These are phyloP conservation scores for Chunga burmeisteri DNA, from an alignment of 2,113 vertebrate genomes.

Conservation along the genomic window DNA sequence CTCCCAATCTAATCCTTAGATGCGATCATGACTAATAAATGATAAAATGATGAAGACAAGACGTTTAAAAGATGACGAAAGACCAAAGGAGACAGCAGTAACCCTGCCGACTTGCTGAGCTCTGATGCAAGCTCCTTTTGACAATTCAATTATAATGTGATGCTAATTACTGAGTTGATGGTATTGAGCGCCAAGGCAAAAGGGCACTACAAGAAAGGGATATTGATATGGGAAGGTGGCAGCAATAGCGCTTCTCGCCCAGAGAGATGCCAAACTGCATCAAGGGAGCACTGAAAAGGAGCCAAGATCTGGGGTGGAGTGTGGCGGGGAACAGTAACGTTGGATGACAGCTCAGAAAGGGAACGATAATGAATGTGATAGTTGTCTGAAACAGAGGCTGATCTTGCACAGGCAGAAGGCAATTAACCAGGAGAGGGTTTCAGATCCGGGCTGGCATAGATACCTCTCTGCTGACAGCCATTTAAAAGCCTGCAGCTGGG, in stretches of 20 bases:
- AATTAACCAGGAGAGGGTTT: neutral
- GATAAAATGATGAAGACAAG: neutral
- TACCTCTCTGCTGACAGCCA: neutral
- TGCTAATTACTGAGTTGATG: neutral
- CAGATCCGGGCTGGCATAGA: neutral
- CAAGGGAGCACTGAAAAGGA: neutral
- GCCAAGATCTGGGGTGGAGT: neutral
- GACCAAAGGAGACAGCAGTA: neutral
- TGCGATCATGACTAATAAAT: neutral
- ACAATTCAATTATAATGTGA: neutral
- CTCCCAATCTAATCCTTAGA: neutral
- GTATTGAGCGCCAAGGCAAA: neutral
- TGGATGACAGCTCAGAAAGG: neutral
- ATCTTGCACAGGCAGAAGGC: neutral
- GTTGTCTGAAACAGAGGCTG: neutral
- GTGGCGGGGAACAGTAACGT: neutral
- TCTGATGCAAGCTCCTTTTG: neutral
- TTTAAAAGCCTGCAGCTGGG: neutral
- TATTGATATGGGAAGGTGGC: neutral
- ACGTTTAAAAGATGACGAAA: neutral
- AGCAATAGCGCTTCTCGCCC: neutral
- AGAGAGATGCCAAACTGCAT: slow-evolving; percentile 1
- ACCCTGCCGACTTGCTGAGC: neutral
- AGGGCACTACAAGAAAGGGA: neutral
- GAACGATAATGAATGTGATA: neutral